These are phyloP conservation scores for Aphodius granarius DNA, from an alignment of 2,888 invertebrate genomes.

Conservation along the genomic window DNA sequence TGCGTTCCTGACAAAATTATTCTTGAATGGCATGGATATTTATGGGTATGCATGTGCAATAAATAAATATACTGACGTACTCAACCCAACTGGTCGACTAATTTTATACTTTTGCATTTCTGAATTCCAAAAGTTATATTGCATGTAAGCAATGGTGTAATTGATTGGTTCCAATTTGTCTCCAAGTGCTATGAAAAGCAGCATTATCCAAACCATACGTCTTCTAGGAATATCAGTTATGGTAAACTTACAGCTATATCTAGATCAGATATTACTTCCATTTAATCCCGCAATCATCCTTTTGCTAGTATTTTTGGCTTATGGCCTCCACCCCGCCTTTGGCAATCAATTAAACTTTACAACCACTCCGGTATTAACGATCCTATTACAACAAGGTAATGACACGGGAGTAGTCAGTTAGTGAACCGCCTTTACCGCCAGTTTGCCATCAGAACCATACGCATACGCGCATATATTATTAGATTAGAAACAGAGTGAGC, in stretches of 20 bases:
- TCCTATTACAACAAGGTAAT: slow-evolving; percentile 3
- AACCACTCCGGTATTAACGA: slow-evolving; percentile 8
- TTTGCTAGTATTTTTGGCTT: background rate
- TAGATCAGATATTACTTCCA: background rate
- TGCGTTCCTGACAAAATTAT: no score
- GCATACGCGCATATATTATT: background rate
- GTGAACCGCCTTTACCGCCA: background rate
- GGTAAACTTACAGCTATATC: background rate
- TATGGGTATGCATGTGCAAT: no score
- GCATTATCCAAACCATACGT: no score
- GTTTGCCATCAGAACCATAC: background rate
- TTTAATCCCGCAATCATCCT: background rate
- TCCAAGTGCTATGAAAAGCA: no score
- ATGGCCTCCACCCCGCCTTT: background rate
- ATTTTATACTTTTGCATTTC: no score
- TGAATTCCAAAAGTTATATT: no score
- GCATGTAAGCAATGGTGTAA: no score
- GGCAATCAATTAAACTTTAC: slow-evolving; percentile 9
- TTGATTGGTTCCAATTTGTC: no score
- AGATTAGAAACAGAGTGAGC: background rate
- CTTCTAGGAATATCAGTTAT: no score
- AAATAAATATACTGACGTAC: no score
- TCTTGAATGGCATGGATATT: no score
- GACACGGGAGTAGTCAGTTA: background rate
- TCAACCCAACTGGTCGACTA: no score